Percentiles rank a stretch among this genome's conserved stretches.
These are phyloP conservation scores for Threskiornis aethiopicus DNA, from an alignment of 2,797 vertebrate species.

Conservation along the genomic window DNA sequence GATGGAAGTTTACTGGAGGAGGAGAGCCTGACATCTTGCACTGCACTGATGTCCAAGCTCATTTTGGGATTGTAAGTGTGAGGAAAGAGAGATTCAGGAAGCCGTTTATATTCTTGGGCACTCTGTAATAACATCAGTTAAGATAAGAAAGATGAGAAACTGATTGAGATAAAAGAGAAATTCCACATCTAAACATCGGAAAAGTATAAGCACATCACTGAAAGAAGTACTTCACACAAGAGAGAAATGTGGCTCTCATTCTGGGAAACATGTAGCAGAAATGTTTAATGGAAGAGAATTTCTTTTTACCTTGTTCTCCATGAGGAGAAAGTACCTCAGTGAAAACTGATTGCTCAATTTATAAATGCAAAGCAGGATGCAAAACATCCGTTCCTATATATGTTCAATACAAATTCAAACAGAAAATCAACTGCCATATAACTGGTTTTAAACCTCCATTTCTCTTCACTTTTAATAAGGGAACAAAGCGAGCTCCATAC, in stretches of 20 bases:
- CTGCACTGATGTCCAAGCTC: slow-evolving; percentile 92
- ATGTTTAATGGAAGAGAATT: neutral
- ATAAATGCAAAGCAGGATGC: neutral
- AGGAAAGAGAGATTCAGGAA: slow-evolving; percentile 92
- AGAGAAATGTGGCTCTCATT: neutral
- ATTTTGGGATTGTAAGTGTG: slow-evolving; percentile 98
- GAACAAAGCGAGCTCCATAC: slow-evolving; percentile 71
- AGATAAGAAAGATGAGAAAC: neutral
- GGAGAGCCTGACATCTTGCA: slow-evolving; percentile 70
- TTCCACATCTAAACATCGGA: neutral
- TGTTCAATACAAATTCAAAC: neutral
- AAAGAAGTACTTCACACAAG: neutral
- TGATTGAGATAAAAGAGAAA: neutral
- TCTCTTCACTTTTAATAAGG: neutral
- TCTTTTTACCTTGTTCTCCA: neutral
- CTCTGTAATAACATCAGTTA: slow-evolving; percentile 78
- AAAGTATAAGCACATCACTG: neutral
- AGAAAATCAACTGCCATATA: neutral
- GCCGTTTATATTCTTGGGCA: slow-evolving; percentile 84
- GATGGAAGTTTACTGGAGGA: slow-evolving; percentile 74
- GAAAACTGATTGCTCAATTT: neutral
- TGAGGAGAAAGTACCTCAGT: neutral
- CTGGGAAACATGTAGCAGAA: neutral
- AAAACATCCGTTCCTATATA: neutral
- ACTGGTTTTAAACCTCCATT: neutral